These are phyloP conservation scores for Pluvianellus socialis DNA, from an alignment of 2,113 vertebrate genomes.

Conservation along the genomic window DNA sequence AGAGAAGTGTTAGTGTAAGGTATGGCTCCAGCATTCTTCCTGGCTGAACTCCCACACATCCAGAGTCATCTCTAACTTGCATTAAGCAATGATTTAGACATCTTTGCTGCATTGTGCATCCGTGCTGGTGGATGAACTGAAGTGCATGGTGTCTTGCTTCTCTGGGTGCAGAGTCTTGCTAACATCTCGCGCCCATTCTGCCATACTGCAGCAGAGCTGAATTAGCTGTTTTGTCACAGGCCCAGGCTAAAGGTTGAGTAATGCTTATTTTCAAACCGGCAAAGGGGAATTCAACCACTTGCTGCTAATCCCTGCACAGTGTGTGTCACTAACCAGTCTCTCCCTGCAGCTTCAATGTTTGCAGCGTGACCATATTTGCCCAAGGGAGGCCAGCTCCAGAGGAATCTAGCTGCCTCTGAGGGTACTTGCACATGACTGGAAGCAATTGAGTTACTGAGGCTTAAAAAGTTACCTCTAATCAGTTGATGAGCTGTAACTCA, in stretches of 20 bases:
- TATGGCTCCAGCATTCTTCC: not conserved
- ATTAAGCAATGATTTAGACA: not conserved
- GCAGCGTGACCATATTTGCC: not conserved
- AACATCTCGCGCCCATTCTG: not conserved
- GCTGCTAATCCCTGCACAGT: not conserved
- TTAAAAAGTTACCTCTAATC: not conserved
- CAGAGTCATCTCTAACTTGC: not conserved
- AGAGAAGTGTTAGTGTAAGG: not conserved
- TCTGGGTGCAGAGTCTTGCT: not conserved
- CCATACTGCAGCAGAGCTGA: not conserved
- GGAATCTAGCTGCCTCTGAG: not conserved
- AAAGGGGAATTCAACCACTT: not conserved
- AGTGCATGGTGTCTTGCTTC: not conserved
- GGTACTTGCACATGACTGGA: not conserved
- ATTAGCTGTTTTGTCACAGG: no score
- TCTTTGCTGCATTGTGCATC: not conserved
- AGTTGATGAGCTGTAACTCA: conserved; percentile 4
- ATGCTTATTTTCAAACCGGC: not conserved
- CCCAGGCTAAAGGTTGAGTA: not conserved
- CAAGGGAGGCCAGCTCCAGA: not conserved
- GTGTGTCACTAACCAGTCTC: not conserved
- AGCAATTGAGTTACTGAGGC: conserved; percentile 1
- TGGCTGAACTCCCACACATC: not conserved
- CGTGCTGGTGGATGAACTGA: not conserved
- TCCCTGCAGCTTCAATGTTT: not conserved